phyloP scores from a whole-genome alignment of 2,888 invertebrate genomes.

The Xestia rhomboidea region DNA sequence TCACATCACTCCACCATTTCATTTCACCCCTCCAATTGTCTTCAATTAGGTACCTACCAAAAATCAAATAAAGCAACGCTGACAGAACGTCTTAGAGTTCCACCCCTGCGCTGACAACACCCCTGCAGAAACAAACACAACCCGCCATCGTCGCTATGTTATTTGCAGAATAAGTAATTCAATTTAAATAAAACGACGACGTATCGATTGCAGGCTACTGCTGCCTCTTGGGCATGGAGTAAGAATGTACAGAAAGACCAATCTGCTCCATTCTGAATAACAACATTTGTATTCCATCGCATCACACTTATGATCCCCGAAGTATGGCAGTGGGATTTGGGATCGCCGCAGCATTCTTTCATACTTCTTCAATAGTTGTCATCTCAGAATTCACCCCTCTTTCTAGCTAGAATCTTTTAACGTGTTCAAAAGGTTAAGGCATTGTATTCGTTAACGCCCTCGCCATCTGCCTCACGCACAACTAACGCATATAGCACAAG shows the following conservation, averaged over 20 bases:
- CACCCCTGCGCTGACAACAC: slow-evolving; percentile 21
- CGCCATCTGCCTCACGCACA: neutral
- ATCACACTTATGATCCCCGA: neutral
- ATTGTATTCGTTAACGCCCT: neutral
- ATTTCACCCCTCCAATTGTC: neutral
- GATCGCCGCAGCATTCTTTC: neutral
- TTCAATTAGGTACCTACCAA: slow-evolving; percentile 5
- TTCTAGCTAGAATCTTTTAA: neutral
- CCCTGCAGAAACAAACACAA: slow-evolving; percentile 40
- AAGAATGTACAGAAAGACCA: slow-evolving; percentile 36
- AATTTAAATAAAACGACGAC: slow-evolving; percentile 61
- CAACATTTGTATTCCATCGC: neutral
- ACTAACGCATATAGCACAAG: neutral
- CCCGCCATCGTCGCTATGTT: slow-evolving; percentile 39
- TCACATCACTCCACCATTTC: neutral
- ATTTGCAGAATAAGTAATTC: slow-evolving; percentile 59
- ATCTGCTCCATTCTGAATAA: neutral
- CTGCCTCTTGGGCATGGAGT: neutral
- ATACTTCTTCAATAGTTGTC: neutral
- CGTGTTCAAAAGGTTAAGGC: neutral
- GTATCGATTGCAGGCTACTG: slow-evolving; percentile 58
- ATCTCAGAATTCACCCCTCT: neutral
- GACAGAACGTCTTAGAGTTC: slow-evolving; percentile 34
- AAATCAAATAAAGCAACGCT: slow-evolving; percentile 38
- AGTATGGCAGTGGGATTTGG: too few species aligned